A percentile compares a stretch with the other conserved stretches of the same genome.
These are phyloP conservation scores for Adineta ricciae DNA, from an alignment of 2,888 invertebrate species.

Conservation along the genomic window DNA sequence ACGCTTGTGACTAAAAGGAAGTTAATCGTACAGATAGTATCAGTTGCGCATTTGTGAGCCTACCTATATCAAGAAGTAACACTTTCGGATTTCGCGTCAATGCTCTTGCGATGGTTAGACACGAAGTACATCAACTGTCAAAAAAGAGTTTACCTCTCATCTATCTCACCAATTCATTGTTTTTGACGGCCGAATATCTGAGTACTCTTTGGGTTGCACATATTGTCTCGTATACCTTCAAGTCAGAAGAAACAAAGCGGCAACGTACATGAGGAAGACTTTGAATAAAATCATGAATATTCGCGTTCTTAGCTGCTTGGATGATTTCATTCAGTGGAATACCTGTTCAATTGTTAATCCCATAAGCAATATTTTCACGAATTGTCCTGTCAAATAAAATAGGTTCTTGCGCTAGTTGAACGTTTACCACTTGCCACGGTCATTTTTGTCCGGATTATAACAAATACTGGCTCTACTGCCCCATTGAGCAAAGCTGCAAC, in stretches of 20 bases:
- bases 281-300: constrained; percentile 33
- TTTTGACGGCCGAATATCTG: constrained; percentile 29
- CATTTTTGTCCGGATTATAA: background rate
- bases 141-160: background rate
- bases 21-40: no score
- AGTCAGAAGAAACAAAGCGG: background rate
- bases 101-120: background rate
- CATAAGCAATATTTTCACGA: constrained; percentile 80
- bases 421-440: background rate
- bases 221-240: constrained; percentile 24
- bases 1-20: constrained; percentile 20
- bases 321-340: constrained; percentile 53
- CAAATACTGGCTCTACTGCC: background rate
- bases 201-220: constrained; percentile 27
- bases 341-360: constrained; percentile 60
- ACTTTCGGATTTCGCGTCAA: constrained; percentile 27
- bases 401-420: constrained; percentile 71
- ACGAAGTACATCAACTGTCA: no score
- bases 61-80: constrained; percentile 1
- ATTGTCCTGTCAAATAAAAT: constrained; percentile 77
- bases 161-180: constrained; percentile 24
- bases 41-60: no score
- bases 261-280: constrained; percentile 24
- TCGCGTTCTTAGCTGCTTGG: constrained; percentile 29
- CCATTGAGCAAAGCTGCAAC: background rate